Base-by-base conservation (phyloP, 1,140 invertebrate species). In the Brevipalpus yothersi region DNA sequence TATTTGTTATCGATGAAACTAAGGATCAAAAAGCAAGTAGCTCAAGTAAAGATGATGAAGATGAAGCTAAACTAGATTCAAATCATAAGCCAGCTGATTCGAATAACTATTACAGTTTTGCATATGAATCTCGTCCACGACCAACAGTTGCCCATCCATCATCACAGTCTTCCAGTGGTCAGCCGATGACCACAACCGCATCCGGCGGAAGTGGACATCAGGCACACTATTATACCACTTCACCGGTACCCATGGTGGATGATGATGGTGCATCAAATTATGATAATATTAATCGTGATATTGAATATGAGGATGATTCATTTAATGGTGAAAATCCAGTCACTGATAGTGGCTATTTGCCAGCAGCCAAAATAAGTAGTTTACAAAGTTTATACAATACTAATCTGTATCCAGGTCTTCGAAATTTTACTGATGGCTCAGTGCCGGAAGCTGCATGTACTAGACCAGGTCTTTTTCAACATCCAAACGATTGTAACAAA, bases 401-500 rank as follows among this genome's bases (percentile, higher is more conserved):
- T 13, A 42, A 58, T 11, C n/a, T 19, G 47, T 45, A 21, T 41
- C 54, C 56, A 19, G 54, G 17, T 47, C 19, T 51, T 15, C 23
- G 40, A 53, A 59, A 56, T 31, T 43, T 43, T 17, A 59, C 40
- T 53, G 57, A 60, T 55, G 43, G 41, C 58, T 55, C 45, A 47
- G 40, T 66, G 53, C 61, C 63, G 54, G 58, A 64, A 62, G 56
- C 61, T 57, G 78, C 82, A 39, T 87, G 84, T 67, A 78, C 82
- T 61, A 74, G 83, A 66, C 76, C 82, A 8, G 84, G 84, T 66
- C 74, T 87, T 0, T 87, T 87, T 73, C 75, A 83, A 67, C 83
- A 86, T 68, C 84, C 84, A 0, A 80, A 80, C 58, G 77, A 81
- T 60, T 86, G 84, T 67, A 83, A 84, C 66, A 84, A 86, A 67